Evolutionary conservation across 2,888 invertebrate genomes (phyloP).

Genomic region (Patella pellucida): DNA sequence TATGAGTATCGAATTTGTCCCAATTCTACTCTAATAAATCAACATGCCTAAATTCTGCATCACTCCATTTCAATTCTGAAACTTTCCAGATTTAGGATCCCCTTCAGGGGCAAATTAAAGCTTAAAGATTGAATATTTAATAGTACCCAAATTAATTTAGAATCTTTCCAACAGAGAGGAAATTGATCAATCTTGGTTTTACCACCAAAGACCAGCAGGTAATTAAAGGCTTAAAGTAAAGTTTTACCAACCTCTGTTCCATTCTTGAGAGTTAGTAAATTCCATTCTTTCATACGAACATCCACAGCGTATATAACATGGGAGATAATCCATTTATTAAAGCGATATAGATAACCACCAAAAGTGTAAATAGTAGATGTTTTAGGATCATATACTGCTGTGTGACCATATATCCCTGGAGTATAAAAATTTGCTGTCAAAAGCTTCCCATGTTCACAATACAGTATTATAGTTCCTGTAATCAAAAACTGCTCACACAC

Average conservation of each 20-base stretch:
- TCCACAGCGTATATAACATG: slow-evolving; percentile 71
- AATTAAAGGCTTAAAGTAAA: neutral
- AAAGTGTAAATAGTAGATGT: slow-evolving; percentile 90
- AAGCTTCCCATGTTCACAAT: too few relatives aligned
- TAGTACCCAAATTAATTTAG: too few relatives aligned
- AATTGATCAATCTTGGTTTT: neutral
- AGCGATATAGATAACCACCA: slow-evolving; percentile 85
- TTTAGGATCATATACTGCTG: slow-evolving; percentile 85
- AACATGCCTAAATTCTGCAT: too few relatives aligned
- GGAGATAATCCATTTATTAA: slow-evolving; percentile 81
- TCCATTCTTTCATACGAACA: slow-evolving; percentile 45
- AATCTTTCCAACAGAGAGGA: too few relatives aligned
- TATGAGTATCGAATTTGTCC: too few relatives aligned
- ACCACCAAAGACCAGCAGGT: neutral
- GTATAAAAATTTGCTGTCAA: neutral
- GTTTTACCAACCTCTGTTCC: slow-evolving; percentile 37
- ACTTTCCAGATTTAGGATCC: too few relatives aligned
- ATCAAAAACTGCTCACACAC: too few relatives aligned
- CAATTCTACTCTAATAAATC: too few relatives aligned
- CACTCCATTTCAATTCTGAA: too few relatives aligned
- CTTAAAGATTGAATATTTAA: too few relatives aligned
- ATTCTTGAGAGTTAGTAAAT: slow-evolving; percentile 46
- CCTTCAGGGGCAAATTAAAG: too few relatives aligned
- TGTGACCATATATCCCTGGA: slow-evolving; percentile 85
- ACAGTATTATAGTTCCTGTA: too few relatives aligned